These are phyloP conservation scores for Mesorhabditis belari DNA, from an alignment of 2,888 invertebrate genomes.

Conservation along the genomic window DNA sequence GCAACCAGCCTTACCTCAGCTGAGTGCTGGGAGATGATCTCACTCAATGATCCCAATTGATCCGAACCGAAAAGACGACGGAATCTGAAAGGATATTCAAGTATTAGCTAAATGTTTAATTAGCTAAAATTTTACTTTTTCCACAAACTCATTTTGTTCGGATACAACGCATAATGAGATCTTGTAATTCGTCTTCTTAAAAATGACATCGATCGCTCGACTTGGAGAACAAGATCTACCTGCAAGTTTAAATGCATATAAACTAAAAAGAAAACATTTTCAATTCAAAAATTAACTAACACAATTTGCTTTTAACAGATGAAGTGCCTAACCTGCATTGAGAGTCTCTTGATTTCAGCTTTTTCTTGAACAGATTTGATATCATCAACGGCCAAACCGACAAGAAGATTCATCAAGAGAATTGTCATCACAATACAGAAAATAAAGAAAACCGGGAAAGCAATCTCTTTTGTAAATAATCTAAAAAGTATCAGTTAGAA, in stretches of 20 bases:
- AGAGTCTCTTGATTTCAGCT: slow-evolving; percentile 56
- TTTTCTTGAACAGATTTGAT: slow-evolving; percentile 60
- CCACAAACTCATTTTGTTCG: slow-evolving; percentile 2
- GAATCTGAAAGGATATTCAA: background rate
- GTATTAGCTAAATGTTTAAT: background rate
- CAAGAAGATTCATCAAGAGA: slow-evolving; percentile 55
- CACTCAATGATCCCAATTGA: background rate
- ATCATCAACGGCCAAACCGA: slow-evolving; percentile 60
- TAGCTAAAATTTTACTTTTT: slow-evolving; percentile 2
- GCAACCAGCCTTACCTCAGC: background rate
- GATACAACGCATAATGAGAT: slow-evolving; percentile 3
- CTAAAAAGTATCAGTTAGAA: slow-evolving; percentile 17
- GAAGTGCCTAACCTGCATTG: slow-evolving; percentile 35
- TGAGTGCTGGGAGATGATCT: background rate
- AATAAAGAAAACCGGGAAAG: slow-evolving; percentile 55
- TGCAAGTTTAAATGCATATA: background rate
- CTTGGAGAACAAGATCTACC: slow-evolving; percentile 28
- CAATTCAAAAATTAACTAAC: background rate
- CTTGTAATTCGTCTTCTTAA: background rate
- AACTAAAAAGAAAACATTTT: background rate
- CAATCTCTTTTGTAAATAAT: slow-evolving; percentile 23
- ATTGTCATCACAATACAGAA: slow-evolving; percentile 54
- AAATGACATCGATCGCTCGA: slow-evolving; percentile 16
- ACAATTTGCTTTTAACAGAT: background rate
- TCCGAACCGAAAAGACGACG: background rate